These are phyloP conservation scores for Hippocampus abdominalis DNA, from an alignment of 2,113 vertebrate genomes.

Conservation along the genomic window DNA sequence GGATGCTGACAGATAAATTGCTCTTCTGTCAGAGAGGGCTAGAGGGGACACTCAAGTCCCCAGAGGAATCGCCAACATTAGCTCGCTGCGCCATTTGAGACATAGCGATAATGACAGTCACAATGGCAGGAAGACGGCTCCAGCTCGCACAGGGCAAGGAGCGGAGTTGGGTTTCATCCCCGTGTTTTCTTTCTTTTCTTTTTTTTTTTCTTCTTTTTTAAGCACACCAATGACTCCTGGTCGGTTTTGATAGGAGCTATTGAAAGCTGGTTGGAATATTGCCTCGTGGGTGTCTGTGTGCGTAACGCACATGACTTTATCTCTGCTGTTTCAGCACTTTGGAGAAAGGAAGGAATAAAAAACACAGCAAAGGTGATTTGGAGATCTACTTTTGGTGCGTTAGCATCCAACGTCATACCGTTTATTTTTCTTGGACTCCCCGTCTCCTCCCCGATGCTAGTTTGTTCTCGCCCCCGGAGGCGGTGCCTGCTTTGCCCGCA, in stretches of 20 bases:
- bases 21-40: slow-evolving; percentile 63
- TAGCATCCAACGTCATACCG: slow-evolving; percentile 20
- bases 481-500: slow-evolving; percentile 43
- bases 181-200: slow-evolving; percentile 68
- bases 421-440: slow-evolving; percentile 17
- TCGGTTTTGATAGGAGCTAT: slow-evolving; percentile 66
- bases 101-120: slow-evolving; percentile 61
- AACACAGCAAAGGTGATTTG: slow-evolving; percentile 16
- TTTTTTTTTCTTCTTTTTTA: slow-evolving; percentile 9
- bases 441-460: slow-evolving; percentile 28
- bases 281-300: slow-evolving; percentile 17
- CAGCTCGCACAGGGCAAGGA: slow-evolving; percentile 54
- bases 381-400: slow-evolving; percentile 18
- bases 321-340: slow-evolving; percentile 40
- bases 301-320: slow-evolving; percentile 47
- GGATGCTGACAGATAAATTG: slow-evolving; percentile 76
- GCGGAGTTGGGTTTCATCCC: slow-evolving; percentile 67
- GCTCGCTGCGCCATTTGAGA: slow-evolving; percentile 60
- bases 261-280: slow-evolving; percentile 66
- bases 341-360: slow-evolving; percentile 34
- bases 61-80: slow-evolving; percentile 63
- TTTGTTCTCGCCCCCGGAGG: slow-evolving; percentile 26
- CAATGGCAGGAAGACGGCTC: slow-evolving; percentile 69
- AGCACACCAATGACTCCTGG: slow-evolving; percentile 49
- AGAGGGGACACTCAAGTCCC: slow-evolving; percentile 56